Evolutionary conservation across 2,113 vertebrate genomes (phyloP).

Genomic region (Limnothrissa miodon): DNA sequence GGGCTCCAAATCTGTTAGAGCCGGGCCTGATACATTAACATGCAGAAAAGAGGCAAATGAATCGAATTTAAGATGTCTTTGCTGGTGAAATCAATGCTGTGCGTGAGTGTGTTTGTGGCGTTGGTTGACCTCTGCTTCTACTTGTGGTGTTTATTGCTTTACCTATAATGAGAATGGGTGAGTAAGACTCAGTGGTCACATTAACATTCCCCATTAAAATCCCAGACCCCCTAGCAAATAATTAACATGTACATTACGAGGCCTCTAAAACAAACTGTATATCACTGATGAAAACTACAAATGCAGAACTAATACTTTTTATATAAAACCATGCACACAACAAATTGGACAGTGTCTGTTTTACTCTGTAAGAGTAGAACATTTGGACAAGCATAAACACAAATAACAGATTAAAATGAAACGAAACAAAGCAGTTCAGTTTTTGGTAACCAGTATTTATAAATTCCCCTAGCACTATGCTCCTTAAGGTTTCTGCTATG

Average conservation of each 20-base stretch:
- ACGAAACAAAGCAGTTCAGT: too few species aligned
- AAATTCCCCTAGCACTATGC: too few species aligned
- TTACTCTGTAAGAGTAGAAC: background rate
- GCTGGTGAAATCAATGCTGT: background rate
- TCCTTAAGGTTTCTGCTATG: too few species aligned
- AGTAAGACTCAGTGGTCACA: background rate
- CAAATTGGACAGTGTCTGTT: too few species aligned
- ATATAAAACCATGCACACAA: too few species aligned
- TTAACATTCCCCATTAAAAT: background rate
- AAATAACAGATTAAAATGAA: too few species aligned
- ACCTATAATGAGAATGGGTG: background rate
- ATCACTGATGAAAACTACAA: background rate
- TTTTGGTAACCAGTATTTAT: too few species aligned
- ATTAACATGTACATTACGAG: background rate
- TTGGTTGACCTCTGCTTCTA: background rate
- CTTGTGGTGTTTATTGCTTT: background rate
- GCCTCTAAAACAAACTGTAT: background rate
- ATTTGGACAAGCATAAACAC: background rate
- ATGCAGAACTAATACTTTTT: background rate
- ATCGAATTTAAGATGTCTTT: background rate
- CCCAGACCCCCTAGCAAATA: background rate
- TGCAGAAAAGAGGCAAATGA: too few species aligned
- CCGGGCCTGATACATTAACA: too few species aligned
- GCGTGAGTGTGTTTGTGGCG: background rate
- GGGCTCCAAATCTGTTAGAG: too few species aligned